phyloP scores from a whole-genome alignment of 2,113 vertebrate species.

The Pteronura brasiliensis region DNA sequence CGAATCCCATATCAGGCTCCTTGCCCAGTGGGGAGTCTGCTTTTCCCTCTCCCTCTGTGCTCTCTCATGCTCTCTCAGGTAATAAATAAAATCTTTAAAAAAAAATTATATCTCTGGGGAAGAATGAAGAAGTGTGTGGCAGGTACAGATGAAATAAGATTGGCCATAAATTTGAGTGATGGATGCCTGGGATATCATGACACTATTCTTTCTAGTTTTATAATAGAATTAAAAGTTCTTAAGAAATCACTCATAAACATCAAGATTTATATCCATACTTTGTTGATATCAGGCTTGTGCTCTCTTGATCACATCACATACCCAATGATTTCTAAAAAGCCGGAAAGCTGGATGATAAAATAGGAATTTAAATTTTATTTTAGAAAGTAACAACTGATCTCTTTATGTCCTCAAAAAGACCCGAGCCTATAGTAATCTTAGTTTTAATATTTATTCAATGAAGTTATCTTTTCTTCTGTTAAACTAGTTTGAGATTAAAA shows the following conservation, averaged over 20 bases:
- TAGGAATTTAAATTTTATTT: neutral
- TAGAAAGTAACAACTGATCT: neutral
- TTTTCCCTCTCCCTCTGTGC: neutral
- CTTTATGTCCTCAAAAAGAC: neutral
- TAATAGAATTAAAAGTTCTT: neutral
- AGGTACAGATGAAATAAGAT: neutral
- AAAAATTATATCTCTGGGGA: neutral
- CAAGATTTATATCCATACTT: neutral
- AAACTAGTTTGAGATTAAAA: neutral
- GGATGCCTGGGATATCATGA: neutral
- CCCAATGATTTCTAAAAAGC: neutral
- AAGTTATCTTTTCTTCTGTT: neutral
- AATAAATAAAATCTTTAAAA: neutral
- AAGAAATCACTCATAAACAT: neutral
- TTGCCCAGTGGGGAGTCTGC: neutral
- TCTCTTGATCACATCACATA: neutral
- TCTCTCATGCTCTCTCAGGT: neutral
- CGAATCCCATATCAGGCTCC: neutral
- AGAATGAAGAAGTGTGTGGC: neutral
- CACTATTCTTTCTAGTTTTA: neutral
- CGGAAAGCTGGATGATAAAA: neutral
- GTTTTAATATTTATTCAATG: conserved; percentile 16
- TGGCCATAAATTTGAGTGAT: neutral
- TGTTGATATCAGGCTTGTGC: neutral
- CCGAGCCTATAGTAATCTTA: neutral